Conservation (phyloP, 1,140 invertebrate genomes). For the Scaptomyza hsui region DNA sequence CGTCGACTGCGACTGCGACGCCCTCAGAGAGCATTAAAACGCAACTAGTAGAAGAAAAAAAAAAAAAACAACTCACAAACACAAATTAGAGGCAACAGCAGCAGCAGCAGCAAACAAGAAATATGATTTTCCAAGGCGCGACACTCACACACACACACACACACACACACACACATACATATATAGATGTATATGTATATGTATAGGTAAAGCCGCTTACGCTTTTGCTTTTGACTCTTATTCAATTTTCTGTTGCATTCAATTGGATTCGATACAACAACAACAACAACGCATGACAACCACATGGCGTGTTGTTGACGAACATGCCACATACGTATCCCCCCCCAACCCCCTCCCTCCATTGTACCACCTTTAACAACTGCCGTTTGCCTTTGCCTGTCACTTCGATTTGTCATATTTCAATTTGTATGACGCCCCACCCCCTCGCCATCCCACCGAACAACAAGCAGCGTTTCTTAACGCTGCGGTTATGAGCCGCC, state of each 20-base stretch:
- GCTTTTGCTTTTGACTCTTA: constrained; percentile 79
- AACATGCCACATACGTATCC: constrained; percentile 9
- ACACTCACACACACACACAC: constrained; percentile 19
- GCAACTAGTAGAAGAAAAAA: constrained; percentile 23
- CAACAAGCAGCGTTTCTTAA: background rate
- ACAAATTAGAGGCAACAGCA: constrained; percentile 65
- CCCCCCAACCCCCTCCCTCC: background rate
- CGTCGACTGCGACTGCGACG: constrained; percentile 39
- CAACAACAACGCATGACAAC: constrained; percentile 18
- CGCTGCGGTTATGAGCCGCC: constrained; percentile 32
- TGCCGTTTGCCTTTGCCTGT: constrained; percentile 27
- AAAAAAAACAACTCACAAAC: constrained; percentile 26
- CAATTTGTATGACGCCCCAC: constrained; percentile 29
- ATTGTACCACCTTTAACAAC: background rate
- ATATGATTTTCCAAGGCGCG: constrained; percentile 73
- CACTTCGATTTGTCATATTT: constrained; percentile 60
- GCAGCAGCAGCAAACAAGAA: constrained; percentile 57
- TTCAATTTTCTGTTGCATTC: constrained; percentile 77
- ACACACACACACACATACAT: constrained; percentile 30
- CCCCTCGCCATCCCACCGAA: background rate
- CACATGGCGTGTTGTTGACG: constrained; percentile 23
- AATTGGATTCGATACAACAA: constrained; percentile 67
- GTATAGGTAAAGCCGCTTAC: constrained; percentile 67
- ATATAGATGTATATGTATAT: background rate
- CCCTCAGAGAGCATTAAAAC: constrained; percentile 77